A percentile compares a stretch with the other conserved stretches of the same genome.
Evolutionary conservation across 2,888 invertebrate species (phyloP).

Genomic region (Napeogenes sylphis): DNA sequence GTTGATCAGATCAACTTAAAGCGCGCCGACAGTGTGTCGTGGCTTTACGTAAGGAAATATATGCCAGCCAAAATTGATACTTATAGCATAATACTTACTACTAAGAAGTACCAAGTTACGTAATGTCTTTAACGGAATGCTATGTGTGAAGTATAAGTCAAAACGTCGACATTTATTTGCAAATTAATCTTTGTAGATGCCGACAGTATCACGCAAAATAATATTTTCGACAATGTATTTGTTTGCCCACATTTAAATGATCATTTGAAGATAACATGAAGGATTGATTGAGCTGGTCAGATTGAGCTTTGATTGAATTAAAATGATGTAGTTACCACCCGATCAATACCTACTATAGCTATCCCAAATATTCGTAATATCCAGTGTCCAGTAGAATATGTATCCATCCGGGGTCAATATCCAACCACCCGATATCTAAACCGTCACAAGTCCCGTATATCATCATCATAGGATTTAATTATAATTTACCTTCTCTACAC

Average conservation of each 20-base stretch:
- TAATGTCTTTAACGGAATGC: neutral
- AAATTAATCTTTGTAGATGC: constrained; percentile 17
- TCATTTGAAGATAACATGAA: too few species aligned
- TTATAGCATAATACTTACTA: constrained; percentile 2
- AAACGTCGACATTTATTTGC: constrained; percentile 25
- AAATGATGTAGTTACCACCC: too few species aligned
- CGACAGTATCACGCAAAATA: too few species aligned
- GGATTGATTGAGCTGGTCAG: too few species aligned
- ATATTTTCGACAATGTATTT: too few species aligned
- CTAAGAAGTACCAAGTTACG: neutral
- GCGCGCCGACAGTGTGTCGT: constrained; percentile 29
- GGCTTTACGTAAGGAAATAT: constrained; percentile 32
- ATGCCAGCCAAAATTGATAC: constrained; percentile 10
- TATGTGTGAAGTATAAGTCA: constrained; percentile 10
- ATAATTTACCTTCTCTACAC: constrained; percentile 26
- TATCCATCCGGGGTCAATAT: constrained; percentile 20
- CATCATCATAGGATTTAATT: constrained; percentile 49
- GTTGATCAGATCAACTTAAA: constrained; percentile 34
- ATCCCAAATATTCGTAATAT: neutral
- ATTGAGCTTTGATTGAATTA: too few species aligned
- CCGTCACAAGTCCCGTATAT: constrained; percentile 60
- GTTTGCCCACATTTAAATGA: too few species aligned
- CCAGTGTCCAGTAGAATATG: too few species aligned
- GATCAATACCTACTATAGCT: too few species aligned
- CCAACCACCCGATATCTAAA: constrained; percentile 57